Evolutionary conservation across 1,140 invertebrate species (phyloP).

Genomic region (Lucilia cuprina): DNA sequence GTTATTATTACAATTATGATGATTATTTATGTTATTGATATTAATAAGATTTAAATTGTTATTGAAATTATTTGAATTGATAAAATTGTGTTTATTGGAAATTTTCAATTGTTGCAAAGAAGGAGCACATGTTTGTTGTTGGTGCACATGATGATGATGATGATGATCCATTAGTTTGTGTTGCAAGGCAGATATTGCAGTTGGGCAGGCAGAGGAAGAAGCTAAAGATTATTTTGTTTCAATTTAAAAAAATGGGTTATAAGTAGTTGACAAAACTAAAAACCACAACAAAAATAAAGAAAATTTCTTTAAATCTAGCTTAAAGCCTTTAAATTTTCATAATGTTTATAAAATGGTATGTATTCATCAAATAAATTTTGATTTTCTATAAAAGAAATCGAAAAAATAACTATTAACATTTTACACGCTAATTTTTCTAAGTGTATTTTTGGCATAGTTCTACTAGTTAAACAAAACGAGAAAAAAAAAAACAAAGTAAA

Average conservation of each 20-base stretch:
- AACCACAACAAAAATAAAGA: not conserved
- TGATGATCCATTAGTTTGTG: not conserved
- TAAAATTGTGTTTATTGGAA: not conserved
- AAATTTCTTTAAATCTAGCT: not conserved
- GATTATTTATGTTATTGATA: slow-evolving; percentile 33
- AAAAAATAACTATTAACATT: not conserved
- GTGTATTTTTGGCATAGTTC: not conserved
- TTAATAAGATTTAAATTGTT: slow-evolving; percentile 19
- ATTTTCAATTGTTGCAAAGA: not conserved
- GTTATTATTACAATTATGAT: slow-evolving; percentile 36
- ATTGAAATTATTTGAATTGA: not conserved
- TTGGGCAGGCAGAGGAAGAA: slow-evolving; percentile 12
- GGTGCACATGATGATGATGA: not conserved
- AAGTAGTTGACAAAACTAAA: too few species aligned
- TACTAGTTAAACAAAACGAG: not conserved
- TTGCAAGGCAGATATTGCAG: not conserved
- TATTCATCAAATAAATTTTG: not conserved
- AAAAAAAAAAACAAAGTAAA: not conserved
- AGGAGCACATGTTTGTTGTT: not conserved
- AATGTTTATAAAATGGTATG: not conserved
- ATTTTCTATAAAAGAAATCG: not conserved
- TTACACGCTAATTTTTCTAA: not conserved
- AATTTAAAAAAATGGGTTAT: not conserved
- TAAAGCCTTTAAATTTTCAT: not conserved
- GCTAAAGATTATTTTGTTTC: not conserved